These are phyloP conservation scores for Myotis daubentonii DNA, from an alignment of 2,797 vertebrate species.

Conservation along the genomic window DNA sequence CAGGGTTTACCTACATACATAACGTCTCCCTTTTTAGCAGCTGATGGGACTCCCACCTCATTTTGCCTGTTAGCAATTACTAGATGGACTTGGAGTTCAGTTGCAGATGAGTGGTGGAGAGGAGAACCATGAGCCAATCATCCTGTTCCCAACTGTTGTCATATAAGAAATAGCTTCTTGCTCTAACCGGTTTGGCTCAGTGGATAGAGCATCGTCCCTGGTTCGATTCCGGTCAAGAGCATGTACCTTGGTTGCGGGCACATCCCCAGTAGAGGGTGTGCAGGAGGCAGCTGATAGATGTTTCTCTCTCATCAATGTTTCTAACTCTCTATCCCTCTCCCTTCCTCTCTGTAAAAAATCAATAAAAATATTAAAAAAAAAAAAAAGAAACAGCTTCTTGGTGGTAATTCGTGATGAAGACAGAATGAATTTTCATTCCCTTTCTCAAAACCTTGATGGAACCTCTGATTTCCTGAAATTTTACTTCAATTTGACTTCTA, in stretches of 20 bases:
- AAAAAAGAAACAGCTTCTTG: slow-evolving; percentile 4
- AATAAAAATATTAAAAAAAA: too few species aligned
- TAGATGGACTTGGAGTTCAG: slow-evolving; percentile 33
- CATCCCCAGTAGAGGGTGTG: too few species aligned
- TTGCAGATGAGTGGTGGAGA: not conserved
- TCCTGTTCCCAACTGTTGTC: not conserved
- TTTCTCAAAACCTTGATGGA: not conserved
- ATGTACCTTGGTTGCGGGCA: too few species aligned
- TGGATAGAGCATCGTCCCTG: too few species aligned
- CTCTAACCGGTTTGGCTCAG: too few species aligned
- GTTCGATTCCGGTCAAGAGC: too few species aligned
- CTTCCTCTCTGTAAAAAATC: too few species aligned
- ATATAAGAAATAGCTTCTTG: not conserved
- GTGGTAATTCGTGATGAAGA: not conserved
- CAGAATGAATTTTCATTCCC: not conserved
- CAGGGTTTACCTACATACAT: not conserved
- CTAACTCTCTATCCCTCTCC: too few species aligned
- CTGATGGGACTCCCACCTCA: not conserved
- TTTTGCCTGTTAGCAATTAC: not conserved
- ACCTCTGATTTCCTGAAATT: not conserved
- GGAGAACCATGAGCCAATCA: not conserved
- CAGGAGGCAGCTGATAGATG: too few species aligned
- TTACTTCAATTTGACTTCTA: not conserved
- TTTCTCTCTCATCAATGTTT: too few species aligned
- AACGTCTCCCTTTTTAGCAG: not conserved